Base-by-base conservation (phyloP, 2,113 vertebrate species). In the Osmerus mordax region DNA sequence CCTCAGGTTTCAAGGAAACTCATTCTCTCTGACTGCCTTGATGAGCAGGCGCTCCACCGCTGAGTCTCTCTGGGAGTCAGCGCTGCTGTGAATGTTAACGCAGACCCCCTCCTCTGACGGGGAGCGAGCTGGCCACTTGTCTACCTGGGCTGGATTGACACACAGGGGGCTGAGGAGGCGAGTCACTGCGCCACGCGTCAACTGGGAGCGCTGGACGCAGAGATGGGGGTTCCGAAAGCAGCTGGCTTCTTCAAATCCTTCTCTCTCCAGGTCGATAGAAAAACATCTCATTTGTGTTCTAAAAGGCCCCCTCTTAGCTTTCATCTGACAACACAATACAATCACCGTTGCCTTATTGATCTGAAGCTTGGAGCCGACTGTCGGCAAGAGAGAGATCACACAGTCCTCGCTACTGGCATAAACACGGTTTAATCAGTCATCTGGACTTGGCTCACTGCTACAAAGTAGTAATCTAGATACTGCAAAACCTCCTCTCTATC, bases 251-350 rank as follows among this genome's bases (percentile, higher is more conserved):
- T 65, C 14, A 3, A 67, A 60, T 74, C 73, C 21, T 81, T 78
- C 81, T 66, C 81, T 66, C 70, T 75, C 63, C 68, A 6, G 72
- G 82, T 85, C 77, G 51, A 86, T 87, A 76, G 25, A 78, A 84
- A 83, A 81, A 77, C 63, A 69, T 81, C 83, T 83, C 79, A 88
- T 87, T 83, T 71, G 73, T 84, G 86, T 83, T 74, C 83, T 82
- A 67, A 78, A 80, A 77, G 64, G 68, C 70, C 77, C 0, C 78
- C 78, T 0, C 59, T 76, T 70, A 28, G 73, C 78, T 63, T 68
- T 41, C 70, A 59, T 63, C 73, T 81, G 66, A 62, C 52, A 80
- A 76, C 84, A 80, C 72, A 77, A 78, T 28, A 68, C 83, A 86
- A 87, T 84, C 83, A 81, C 69, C 55, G 76, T 59, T 21, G 69